A percentile compares a stretch with the other conserved stretches of the same genome.
Conservation (phyloP, 2,888 invertebrate species). For the Dasypogon diadema region DNA sequence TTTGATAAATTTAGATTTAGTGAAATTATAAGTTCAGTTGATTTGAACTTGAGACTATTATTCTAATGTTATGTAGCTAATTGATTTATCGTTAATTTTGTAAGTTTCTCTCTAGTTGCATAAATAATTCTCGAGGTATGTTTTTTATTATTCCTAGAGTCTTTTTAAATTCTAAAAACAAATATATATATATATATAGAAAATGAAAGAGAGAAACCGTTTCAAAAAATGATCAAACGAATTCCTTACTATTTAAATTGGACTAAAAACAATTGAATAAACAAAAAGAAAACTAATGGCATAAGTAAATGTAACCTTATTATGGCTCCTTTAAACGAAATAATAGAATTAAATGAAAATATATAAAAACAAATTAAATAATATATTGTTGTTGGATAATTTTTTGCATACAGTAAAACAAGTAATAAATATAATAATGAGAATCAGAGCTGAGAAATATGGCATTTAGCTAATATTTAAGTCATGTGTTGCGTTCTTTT, state of each 20-base stretch:
- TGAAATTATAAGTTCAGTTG: background rate
- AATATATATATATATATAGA: background rate
- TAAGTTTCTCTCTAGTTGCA: constrained; percentile 18
- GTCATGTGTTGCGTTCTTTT: constrained; percentile 41
- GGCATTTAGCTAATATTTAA: background rate
- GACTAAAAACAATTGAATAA: background rate
- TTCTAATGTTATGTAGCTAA: constrained; percentile 34
- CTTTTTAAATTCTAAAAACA: background rate
- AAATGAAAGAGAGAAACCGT: no score
- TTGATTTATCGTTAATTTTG: constrained; percentile 18
- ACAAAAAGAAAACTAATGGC: constrained; percentile 2
- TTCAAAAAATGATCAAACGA: background rate
- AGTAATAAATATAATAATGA: background rate
- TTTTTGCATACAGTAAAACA: constrained; percentile 24
- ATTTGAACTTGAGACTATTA: constrained; percentile 7
- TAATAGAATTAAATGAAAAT: background rate
- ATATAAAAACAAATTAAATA: constrained; percentile 3
- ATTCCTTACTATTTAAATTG: constrained; percentile 18
- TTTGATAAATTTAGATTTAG: background rate
- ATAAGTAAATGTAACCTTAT: constrained; percentile 25
- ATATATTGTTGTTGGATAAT: constrained; percentile 36
- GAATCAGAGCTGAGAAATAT: background rate
- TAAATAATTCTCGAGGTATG: background rate
- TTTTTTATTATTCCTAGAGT: background rate
- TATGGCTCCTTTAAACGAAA: constrained; percentile 11